Evolutionary conservation across 2,113 vertebrate genomes (phyloP).

Genomic region (Apodemus speciosus): DNA sequence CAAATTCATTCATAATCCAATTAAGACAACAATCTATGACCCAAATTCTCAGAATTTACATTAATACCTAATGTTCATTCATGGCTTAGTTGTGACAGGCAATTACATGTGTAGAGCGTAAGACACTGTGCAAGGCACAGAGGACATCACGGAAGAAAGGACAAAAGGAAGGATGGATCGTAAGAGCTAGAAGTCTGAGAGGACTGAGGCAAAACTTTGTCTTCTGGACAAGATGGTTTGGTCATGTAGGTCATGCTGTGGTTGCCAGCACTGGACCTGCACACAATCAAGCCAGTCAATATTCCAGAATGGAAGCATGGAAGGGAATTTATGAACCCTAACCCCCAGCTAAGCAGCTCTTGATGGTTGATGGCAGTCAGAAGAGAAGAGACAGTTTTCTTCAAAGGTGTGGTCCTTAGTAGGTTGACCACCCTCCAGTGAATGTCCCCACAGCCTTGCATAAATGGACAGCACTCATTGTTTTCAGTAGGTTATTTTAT

Average conservation of each 20-base stretch:
- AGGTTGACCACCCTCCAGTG: not conserved
- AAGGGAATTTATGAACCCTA: no score
- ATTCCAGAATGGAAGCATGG: no score
- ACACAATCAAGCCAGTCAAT: not conserved
- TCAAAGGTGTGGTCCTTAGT: not conserved
- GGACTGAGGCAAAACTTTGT: not conserved
- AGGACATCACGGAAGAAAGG: not conserved
- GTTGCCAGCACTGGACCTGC: not conserved
- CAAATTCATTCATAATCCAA: slow-evolving; percentile 1
- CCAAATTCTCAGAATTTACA: slow-evolving; percentile 12
- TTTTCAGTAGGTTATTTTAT: not conserved
- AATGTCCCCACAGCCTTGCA: not conserved
- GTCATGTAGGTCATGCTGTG: not conserved
- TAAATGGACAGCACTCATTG: not conserved
- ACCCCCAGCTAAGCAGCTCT: not conserved
- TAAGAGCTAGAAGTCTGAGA: not conserved
- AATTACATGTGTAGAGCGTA: not conserved
- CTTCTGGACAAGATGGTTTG: not conserved
- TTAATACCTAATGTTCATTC: not conserved
- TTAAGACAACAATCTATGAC: not conserved
- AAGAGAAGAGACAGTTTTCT: not conserved
- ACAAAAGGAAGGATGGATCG: not conserved
- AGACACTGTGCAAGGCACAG: no score
- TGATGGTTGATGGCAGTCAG: not conserved
- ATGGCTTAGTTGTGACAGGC: not conserved